These are phyloP conservation scores for Conchocele bisecta DNA, from an alignment of 2,888 invertebrate species.

Conservation along the genomic window DNA sequence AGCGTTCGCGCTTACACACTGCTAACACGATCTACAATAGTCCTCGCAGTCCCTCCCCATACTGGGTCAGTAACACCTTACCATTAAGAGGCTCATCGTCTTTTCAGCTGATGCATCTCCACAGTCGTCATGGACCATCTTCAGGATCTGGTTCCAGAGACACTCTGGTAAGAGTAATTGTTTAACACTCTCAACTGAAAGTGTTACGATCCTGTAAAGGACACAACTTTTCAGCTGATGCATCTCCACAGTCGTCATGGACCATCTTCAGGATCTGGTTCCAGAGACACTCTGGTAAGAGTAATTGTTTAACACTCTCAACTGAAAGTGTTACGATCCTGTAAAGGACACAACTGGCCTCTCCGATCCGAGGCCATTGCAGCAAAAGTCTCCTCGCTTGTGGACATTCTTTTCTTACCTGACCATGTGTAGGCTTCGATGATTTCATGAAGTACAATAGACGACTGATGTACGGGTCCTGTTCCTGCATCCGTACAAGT, in stretches of 20 bases:
- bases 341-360: no score
- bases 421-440: neutral
- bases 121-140: constrained; percentile 28
- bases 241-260: neutral
- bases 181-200: neutral
- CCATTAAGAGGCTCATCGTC: constrained; percentile 31
- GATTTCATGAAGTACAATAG: neutral
- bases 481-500: neutral
- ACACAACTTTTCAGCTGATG: neutral
- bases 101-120: constrained; percentile 51
- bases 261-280: neutral
- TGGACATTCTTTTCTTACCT: neutral
- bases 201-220: neutral
- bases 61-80: constrained; percentile 58
- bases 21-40: constrained; percentile 42
- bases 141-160: neutral
- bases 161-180: neutral
- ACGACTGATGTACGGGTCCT: neutral
- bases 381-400: neutral
- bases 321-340: no score
- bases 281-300: no score
- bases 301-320: no score
- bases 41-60: constrained; percentile 43
- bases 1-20: constrained; percentile 39
- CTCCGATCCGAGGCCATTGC: neutral